Percentiles rank a stretch among this genome's conserved stretches.
phyloP scores from a whole-genome alignment of 2,888 invertebrate species.

The Morinoia aosen region DNA sequence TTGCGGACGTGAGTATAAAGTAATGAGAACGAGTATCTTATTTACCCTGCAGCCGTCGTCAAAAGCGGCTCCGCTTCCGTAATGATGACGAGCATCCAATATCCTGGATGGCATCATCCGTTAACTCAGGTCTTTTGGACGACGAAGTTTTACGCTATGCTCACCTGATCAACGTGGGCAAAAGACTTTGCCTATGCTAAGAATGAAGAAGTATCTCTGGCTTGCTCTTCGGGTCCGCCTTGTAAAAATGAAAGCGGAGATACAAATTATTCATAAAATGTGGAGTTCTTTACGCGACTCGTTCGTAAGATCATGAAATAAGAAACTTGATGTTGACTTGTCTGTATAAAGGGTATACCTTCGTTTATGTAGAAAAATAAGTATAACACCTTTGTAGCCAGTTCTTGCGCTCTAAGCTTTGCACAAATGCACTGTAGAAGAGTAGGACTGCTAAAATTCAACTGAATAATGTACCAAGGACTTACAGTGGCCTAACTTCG shows the following conservation, averaged over 20 bases:
- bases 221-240: neutral
- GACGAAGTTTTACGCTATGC: too few relatives aligned
- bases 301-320: neutral
- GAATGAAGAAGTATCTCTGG: neutral
- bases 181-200: too few relatives aligned
- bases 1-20: neutral
- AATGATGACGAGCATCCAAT: slow-evolving; percentile 17
- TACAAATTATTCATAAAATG: neutral
- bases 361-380: too few relatives aligned
- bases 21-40: neutral
- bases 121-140: neutral
- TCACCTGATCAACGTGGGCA: too few relatives aligned
- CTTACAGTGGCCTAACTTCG: too few relatives aligned
- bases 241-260: neutral
- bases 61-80: neutral
- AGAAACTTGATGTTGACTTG: neutral
- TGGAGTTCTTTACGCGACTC: neutral
- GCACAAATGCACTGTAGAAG: neutral
- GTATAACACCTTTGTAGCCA: neutral
- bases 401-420: neutral
- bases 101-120: neutral
- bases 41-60: neutral
- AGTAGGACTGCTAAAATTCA: neutral
- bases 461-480: too few relatives aligned
- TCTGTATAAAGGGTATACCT: neutral